phyloP scores from a whole-genome alignment of 2,797 vertebrate species.

The Galago senegalensis region DNA sequence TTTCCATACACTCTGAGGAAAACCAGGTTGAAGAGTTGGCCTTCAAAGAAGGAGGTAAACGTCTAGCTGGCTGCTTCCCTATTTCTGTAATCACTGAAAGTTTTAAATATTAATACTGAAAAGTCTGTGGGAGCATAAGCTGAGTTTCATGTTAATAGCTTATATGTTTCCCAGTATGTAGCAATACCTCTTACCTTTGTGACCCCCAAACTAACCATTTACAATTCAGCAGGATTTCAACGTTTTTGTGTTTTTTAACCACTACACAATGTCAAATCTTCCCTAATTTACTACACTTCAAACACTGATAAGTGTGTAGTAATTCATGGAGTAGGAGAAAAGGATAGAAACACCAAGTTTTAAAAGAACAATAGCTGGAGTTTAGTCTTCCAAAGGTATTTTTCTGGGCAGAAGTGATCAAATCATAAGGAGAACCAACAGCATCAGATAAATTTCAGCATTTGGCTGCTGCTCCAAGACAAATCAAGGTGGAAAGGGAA shows the following conservation, averaged over 20 bases:
- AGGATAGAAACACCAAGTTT: background rate
- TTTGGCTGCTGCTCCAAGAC: background rate
- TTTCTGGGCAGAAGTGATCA: background rate
- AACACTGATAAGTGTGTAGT: background rate
- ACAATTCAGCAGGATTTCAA: background rate
- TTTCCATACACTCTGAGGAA: background rate
- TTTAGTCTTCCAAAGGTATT: background rate
- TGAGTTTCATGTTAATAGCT: background rate
- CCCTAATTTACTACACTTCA: background rate
- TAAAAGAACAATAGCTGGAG: background rate
- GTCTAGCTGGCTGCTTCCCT: background rate
- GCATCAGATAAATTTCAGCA: background rate
- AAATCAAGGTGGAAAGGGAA: background rate
- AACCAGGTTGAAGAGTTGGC: background rate
- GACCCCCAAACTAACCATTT: background rate
- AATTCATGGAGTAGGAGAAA: background rate
- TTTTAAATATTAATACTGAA: background rate
- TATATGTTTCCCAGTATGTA: background rate
- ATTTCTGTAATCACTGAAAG: background rate
- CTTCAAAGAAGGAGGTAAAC: background rate
- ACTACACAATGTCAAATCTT: background rate
- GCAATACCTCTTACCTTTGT: background rate
- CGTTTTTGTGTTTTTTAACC: background rate
- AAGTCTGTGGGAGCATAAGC: background rate
- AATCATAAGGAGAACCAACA: conserved; percentile 5